Base-by-base conservation (phyloP, 2,797 vertebrate genomes). In the Danio tinwini region DNA sequence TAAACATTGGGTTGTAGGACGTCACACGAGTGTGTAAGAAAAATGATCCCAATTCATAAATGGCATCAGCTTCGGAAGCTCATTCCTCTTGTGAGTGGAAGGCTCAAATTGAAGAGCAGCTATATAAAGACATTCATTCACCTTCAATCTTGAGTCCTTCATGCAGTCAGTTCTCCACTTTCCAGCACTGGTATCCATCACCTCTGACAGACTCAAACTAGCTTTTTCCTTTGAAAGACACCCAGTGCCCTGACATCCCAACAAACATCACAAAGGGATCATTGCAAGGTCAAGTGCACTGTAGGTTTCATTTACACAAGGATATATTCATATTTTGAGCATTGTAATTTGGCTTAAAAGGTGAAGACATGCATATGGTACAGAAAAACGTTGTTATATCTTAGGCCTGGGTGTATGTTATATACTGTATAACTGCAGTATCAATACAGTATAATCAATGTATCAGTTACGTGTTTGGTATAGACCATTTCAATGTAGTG, bases 91-190 rank as follows among this genome's bases (percentile, higher is more conserved):
- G 74, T 64, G 74, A 65, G 67, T 55, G 49, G 12, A 12, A 70
- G 44, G 29, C 62, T 74, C 47, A 63, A 49, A 80, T 61, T 64
- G 65, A 75, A 69, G 67, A 79, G 56, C 40, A 73, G 74, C 74
- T 74, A 85, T 72, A 81, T 80, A 73, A 72, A 74, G 52, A 56
- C 61, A 65, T 76, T 63, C 65, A 62, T 58, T 81, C 79, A 81
- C 64, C 78, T 80, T 85, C 65, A 81, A 53, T 71, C 80, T 67
- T 67, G 13, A 64, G 83, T 74, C 74, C 82, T 71, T 84, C 74
- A 63, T 76, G 75, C 74, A 77, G 79, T 40, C 19, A 61, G 53
- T 47, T 65, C 70, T 70, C 44, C 7, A 14, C 64, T 61, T 61
- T 56, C 74, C 70, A 67, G 17, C 0, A 12, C 56, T 59, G 61